phyloP scores from a whole-genome alignment of 2,888 invertebrate genomes.

The Holacanthella duospinosa region DNA sequence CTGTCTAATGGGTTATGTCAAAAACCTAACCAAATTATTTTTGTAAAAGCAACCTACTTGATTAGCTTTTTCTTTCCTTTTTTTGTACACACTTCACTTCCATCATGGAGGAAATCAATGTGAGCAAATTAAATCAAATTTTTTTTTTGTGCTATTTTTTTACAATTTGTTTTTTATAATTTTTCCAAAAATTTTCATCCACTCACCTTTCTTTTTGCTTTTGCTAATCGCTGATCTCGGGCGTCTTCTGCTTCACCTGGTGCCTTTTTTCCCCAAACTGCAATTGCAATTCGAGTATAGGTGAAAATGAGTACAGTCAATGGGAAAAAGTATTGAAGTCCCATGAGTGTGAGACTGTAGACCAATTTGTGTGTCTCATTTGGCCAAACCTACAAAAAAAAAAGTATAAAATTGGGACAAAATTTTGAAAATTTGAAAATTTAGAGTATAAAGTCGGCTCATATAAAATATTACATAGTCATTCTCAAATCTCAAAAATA shows the following conservation, averaged over 20 bases:
- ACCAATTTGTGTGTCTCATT: slow-evolving; percentile 41
- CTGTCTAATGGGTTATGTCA: too few species aligned
- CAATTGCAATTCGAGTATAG: slow-evolving; percentile 71
- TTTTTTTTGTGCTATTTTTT: too few species aligned
- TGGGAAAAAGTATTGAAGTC: slow-evolving; percentile 75
- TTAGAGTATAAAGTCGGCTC: background rate
- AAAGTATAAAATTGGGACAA: background rate
- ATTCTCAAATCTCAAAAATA: background rate
- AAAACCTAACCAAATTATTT: too few species aligned
- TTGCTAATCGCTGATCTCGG: slow-evolving; percentile 69
- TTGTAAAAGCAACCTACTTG: too few species aligned
- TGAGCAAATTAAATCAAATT: too few species aligned
- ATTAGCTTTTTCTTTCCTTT: too few species aligned
- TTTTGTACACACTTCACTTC: too few species aligned
- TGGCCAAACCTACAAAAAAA: slow-evolving; percentile 1
- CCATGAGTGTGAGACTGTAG: slow-evolving; percentile 66
- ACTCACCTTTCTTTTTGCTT: slow-evolving; percentile 74
- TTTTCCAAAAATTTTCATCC: too few species aligned
- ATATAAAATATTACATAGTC: background rate
- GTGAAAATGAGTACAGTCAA: slow-evolving; percentile 69
- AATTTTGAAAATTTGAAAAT: background rate
- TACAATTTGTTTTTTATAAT: too few species aligned
- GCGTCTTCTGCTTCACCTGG: slow-evolving; percentile 79
- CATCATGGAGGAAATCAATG: too few species aligned
- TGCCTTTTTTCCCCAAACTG: slow-evolving; percentile 75